Percentiles rank a stretch among this genome's conserved stretches.
These are phyloP conservation scores for Phalacrocorax pelagicus DNA, from an alignment of 2,113 vertebrate species.

Conservation along the genomic window DNA sequence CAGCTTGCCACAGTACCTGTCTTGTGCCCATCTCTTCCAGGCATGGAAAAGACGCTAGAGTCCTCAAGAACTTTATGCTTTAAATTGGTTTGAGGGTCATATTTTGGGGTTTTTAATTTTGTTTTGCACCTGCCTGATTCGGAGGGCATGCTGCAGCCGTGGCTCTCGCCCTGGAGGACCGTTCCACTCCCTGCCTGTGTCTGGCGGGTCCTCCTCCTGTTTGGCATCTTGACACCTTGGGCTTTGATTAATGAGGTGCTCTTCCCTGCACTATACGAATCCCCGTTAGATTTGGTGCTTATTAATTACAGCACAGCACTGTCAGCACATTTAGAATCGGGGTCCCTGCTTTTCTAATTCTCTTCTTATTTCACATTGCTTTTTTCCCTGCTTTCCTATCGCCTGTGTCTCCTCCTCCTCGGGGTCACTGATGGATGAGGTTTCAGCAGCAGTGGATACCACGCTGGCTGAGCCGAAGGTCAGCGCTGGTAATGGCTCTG, in stretches of 20 bases:
- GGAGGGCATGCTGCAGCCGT: fast-evolving
- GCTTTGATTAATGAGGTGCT: constrained; percentile 64
- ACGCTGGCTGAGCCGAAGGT: constrained; percentile 3
- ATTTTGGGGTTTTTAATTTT: not conserved
- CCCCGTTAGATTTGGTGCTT: constrained; percentile 46
- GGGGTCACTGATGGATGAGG: constrained; percentile 52
- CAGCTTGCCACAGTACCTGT: not conserved
- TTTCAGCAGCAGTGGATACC: not conserved
- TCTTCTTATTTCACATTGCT: not conserved
- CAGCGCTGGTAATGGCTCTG: not conserved
- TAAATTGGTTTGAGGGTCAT: not conserved
- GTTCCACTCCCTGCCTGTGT: not conserved
- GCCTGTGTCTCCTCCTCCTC: not conserved
- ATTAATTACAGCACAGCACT: constrained; percentile 66
- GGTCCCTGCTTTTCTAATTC: constrained; percentile 59
- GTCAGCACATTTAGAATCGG: constrained; percentile 47
- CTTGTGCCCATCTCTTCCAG: not conserved
- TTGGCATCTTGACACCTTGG: constrained; percentile 32
- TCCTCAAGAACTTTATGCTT: not conserved
- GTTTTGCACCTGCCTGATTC: not conserved
- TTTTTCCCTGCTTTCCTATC: not conserved
- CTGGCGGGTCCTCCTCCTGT: constrained; percentile 25
- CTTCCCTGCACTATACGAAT: not conserved
- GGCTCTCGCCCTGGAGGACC: not conserved
- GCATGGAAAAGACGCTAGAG: not conserved